Percentiles rank a stretch among this genome's conserved stretches.
Conservation (phyloP, 1,140 invertebrate genomes). For the Neodiprion fabricii region DNA sequence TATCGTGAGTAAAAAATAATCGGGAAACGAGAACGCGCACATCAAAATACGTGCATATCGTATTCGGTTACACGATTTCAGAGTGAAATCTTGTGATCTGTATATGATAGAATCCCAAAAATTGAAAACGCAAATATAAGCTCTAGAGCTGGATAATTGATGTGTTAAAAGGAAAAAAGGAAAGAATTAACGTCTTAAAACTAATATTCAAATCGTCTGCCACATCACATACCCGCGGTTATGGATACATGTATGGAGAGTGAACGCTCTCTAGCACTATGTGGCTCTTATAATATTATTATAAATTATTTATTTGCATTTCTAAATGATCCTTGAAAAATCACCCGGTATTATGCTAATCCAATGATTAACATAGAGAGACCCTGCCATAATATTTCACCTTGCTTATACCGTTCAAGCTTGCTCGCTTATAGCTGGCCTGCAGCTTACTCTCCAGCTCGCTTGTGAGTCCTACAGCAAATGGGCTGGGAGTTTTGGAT, state of each 20-base stretch:
- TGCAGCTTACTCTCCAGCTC: no score
- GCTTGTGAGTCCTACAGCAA: no score
- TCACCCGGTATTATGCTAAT: conserved; percentile 62
- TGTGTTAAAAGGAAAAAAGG: conserved; percentile 8
- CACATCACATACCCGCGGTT: conserved; percentile 36
- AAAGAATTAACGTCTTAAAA: background rate
- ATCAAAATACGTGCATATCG: no score
- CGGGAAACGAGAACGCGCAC: no score
- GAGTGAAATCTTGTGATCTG: no score
- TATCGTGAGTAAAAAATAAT: no score
- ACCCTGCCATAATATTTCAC: conserved; percentile 59
- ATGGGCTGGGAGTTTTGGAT: background rate
- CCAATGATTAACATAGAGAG: conserved; percentile 59
- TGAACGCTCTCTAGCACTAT: no score
- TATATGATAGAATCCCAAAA: no score
- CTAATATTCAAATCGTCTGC: conserved; percentile 21
- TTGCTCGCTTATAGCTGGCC: background rate
- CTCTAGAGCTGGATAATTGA: conserved; percentile 3
- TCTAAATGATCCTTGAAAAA: conserved; percentile 63
- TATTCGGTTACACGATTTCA: no score
- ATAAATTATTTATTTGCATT: conserved; percentile 65
- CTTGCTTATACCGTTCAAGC: conserved; percentile 25
- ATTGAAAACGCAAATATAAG: no score
- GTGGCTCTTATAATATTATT: conserved; percentile 46
- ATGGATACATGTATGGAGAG: conserved; percentile 11